These are phyloP conservation scores for Malthinus flaveolus DNA, from an alignment of 2,888 invertebrate species.

Conservation along the genomic window DNA sequence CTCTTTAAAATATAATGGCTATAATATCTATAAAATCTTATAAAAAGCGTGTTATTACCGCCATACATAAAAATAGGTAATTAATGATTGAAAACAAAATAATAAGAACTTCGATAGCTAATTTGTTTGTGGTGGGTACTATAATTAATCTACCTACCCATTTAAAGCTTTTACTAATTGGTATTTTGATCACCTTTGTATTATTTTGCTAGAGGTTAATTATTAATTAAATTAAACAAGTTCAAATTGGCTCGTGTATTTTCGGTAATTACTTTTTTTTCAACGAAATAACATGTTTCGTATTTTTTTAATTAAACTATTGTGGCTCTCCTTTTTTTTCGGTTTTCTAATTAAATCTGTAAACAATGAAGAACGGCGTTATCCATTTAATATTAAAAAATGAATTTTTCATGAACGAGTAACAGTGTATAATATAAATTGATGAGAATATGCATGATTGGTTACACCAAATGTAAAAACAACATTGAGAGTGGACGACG, in stretches of 20 bases:
- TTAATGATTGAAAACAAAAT: too few species aligned
- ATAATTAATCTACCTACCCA: too few species aligned
- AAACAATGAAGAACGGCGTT: constrained; percentile 16
- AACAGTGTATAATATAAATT: constrained; percentile 38
- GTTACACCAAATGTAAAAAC: constrained; percentile 43
- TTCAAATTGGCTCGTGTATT: not conserved
- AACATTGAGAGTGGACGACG: constrained; percentile 38
- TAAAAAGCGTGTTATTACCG: too few species aligned
- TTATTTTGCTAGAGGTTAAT: not conserved
- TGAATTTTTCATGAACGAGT: constrained; percentile 30
- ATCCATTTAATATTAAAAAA: constrained; percentile 19
- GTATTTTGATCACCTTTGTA: not conserved
- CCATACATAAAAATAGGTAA: too few species aligned
- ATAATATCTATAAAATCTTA: too few species aligned
- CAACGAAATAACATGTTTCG: constrained; percentile 1
- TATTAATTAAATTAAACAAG: not conserved
- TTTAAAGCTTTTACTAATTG: not conserved
- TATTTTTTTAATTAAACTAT: constrained; percentile 4
- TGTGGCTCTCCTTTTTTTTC: constrained; percentile 1
- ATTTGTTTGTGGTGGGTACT: too few species aligned
- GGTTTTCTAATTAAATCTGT: constrained; percentile 14
- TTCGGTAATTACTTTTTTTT: not conserved
- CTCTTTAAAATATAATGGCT: too few species aligned
- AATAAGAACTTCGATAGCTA: too few species aligned
- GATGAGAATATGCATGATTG: constrained; percentile 45